Conservation (phyloP, 92 coral and sea anemone genomes). For the Porites rus region DNA sequence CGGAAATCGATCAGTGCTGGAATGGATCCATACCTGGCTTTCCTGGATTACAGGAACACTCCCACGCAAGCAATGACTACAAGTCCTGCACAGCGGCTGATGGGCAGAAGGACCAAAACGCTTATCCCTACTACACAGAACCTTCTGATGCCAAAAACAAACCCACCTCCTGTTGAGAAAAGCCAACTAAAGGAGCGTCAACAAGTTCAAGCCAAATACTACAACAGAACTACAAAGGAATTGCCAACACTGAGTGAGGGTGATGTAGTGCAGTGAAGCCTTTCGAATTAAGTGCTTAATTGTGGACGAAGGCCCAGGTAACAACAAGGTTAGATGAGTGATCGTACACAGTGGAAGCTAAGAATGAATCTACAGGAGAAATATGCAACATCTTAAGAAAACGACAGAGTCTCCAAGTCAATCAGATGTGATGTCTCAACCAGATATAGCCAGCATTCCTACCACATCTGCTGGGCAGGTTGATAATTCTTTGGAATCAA, state of each 20-base stretch:
- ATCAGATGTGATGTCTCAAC: background rate
- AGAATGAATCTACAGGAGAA: background rate
- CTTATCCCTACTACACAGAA: conserved; percentile 3
- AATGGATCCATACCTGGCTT: background rate
- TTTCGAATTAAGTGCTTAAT: background rate
- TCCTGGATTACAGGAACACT: conserved; percentile 1
- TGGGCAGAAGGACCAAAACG: conserved; percentile 14
- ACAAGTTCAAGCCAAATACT: conserved; percentile 1
- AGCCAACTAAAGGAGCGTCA: background rate
- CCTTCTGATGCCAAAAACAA: background rate
- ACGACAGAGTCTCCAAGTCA: background rate
- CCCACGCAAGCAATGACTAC: conserved; percentile 1
- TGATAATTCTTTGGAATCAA: background rate
- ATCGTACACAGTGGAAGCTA: background rate
- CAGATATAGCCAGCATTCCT: background rate
- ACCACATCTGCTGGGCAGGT: background rate
- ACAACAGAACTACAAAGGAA: background rate
- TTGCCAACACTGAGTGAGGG: background rate
- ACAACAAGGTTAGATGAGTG: background rate
- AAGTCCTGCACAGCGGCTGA: conserved; percentile 4
- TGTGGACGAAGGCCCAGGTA: conserved; percentile 3
- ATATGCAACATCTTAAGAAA: background rate
- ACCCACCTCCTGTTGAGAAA: background rate
- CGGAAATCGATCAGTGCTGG: background rate
- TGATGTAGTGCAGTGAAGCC: background rate